Conservation (phyloP, 2,888 invertebrate species). For the Parnassius apollo region DNA sequence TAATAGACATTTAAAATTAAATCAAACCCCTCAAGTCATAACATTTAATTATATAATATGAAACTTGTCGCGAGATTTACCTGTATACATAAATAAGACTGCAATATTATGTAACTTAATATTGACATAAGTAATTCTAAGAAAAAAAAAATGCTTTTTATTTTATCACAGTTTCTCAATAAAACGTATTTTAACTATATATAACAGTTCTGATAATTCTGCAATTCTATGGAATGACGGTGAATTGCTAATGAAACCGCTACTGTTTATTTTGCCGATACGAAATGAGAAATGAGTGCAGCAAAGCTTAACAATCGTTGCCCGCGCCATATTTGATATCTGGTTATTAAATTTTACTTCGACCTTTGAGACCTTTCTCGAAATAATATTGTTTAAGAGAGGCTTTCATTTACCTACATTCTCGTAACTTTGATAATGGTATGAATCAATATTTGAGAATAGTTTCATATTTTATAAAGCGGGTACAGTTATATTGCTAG, state of each 20-base stretch:
- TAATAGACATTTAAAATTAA: no score
- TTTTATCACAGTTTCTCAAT: no score
- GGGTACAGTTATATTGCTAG: slow-evolving; percentile 2
- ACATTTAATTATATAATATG: no score
- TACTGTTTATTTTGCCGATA: slow-evolving; percentile 70
- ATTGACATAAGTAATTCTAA: no score
- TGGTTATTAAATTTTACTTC: slow-evolving; percentile 28
- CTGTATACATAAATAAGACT: no score
- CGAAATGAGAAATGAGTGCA: slow-evolving; percentile 74
- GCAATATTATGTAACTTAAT: no score
- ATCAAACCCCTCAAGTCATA: no score
- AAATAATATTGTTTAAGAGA: slow-evolving; percentile 15
- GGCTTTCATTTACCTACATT: slow-evolving; percentile 15
- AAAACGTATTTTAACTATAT: not conserved
- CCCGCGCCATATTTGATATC: slow-evolving; percentile 28
- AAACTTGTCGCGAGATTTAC: no score
- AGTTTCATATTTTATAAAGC: slow-evolving; percentile 8
- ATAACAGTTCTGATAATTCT: slow-evolving; percentile 27
- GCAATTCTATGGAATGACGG: slow-evolving; percentile 53
- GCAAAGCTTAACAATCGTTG: slow-evolving; percentile 56
- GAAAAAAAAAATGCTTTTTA: no score
- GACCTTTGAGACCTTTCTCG: slow-evolving; percentile 10
- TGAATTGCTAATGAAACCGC: slow-evolving; percentile 71
- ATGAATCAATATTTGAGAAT: slow-evolving; percentile 7
- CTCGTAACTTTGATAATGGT: slow-evolving; percentile 8